These are phyloP conservation scores for Intellagama lesueurii DNA, from an alignment of 2,797 vertebrate genomes.

Conservation along the genomic window DNA sequence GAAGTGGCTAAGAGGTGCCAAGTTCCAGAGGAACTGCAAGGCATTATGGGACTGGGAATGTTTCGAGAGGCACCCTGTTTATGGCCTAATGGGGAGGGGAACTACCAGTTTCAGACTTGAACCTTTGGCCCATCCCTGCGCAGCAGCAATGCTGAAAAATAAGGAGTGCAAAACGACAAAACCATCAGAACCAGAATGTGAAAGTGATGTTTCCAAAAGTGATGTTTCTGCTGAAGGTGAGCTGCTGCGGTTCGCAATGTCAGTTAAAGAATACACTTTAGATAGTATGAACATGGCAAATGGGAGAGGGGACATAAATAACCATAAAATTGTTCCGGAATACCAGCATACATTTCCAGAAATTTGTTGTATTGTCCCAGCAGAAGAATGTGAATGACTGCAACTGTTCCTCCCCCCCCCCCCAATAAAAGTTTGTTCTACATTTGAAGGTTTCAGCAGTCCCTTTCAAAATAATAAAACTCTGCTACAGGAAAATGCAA, in stretches of 20 bases:
- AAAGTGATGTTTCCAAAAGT: not conserved
- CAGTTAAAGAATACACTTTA: not conserved
- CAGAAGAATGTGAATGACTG: not conserved
- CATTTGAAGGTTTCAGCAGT: slow-evolving; percentile 10
- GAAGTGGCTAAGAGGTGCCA: no score
- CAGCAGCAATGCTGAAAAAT: no score
- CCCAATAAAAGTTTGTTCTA: not conserved
- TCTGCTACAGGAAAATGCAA: not conserved
- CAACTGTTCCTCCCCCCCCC: not conserved
- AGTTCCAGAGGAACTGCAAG: no score
- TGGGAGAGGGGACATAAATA: slow-evolving; percentile 13
- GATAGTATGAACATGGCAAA: slow-evolving; percentile 1
- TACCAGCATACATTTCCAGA: not conserved
- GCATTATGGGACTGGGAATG: no score
- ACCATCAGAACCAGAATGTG: not conserved
- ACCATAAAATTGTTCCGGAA: not conserved
- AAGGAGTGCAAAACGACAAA: no score
- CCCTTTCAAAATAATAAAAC: not conserved
- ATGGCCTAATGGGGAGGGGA: no score
- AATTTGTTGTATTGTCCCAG: not conserved
- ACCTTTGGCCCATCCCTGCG: no score
- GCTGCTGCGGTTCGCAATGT: not conserved
- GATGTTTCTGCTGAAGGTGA: not conserved
- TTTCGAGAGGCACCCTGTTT: no score
- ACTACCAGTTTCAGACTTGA: no score